Conservation (phyloP, 1,140 invertebrate genomes). For the Monomorium pharaonis region DNA sequence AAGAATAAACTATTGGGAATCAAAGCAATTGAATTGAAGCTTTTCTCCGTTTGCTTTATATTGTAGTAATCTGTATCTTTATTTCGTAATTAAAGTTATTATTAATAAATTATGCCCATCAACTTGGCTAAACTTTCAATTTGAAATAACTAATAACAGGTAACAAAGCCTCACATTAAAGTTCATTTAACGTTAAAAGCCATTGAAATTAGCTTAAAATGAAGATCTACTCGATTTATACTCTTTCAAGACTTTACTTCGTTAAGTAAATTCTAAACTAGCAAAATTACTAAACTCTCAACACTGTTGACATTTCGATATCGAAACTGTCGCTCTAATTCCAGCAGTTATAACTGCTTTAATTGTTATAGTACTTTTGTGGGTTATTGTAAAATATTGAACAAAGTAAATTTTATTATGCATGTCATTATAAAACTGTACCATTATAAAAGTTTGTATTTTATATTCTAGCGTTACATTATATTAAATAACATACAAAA, state of each 20-base stretch:
- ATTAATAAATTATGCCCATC: neutral
- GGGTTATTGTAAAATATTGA: neutral
- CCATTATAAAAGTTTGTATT: neutral
- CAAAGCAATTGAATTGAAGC: constrained; percentile 15
- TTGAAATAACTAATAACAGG: neutral
- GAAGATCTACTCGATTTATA: constrained; percentile 11
- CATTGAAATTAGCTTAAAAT: constrained; percentile 20
- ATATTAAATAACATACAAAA: neutral
- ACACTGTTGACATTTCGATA: neutral
- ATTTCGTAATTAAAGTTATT: constrained; percentile 25
- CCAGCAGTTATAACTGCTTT: neutral
- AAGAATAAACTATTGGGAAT: constrained; percentile 38
- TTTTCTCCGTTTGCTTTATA: neutral
- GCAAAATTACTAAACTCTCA: constrained; percentile 1
- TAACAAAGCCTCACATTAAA: constrained; percentile 28
- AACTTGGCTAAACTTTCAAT: neutral
- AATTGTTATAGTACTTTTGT: neutral
- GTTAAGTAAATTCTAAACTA: neutral
- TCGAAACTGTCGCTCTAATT: neutral
- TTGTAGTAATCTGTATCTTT: neutral
- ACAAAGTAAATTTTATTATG: neutral
- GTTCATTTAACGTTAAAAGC: constrained; percentile 15
- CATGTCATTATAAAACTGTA: neutral
- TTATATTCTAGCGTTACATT: neutral
- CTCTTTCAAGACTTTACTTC: neutral